A percentile compares a stretch with the other conserved stretches of the same genome.
Conservation (phyloP, 2,797 vertebrate genomes). For the Ptychobarbus kaznakovi region DNA sequence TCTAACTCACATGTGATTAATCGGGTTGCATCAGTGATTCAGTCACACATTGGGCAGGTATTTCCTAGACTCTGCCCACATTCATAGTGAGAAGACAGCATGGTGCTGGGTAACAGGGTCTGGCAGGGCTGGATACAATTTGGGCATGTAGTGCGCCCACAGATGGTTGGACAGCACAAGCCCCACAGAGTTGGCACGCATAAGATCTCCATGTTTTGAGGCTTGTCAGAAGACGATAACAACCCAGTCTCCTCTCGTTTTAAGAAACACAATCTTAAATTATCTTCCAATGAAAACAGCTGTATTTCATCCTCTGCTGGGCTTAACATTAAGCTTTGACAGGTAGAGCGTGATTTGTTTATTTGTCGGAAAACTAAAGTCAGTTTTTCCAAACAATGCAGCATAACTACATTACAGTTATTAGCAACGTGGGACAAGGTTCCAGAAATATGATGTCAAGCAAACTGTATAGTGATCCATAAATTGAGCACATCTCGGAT, state of each 20-base stretch:
- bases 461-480: background rate
- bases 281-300: too few relatives aligned
- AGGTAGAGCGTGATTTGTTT: background rate
- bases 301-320: background rate
- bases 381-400: background rate
- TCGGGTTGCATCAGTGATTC: conserved; percentile 47
- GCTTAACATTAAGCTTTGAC: background rate
- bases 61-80: conserved; percentile 63
- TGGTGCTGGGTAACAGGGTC: conserved; percentile 69
- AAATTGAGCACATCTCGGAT: background rate
- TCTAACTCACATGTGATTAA: conserved; percentile 64
- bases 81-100: conserved; percentile 74
- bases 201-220: conserved; percentile 49
- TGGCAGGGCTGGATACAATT: conserved; percentile 73
- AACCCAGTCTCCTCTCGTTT: conserved; percentile 11
- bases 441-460: background rate
- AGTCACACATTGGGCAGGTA: conserved; percentile 59
- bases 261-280: background rate
- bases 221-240: conserved; percentile 30
- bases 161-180: conserved; percentile 74
- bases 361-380: background rate
- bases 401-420: background rate
- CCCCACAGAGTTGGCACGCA: conserved; percentile 14
- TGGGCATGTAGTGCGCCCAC: conserved; percentile 72
- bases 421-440: background rate